phyloP scores from a whole-genome alignment of 2,113 vertebrate genomes.

The Puma concolor region DNA sequence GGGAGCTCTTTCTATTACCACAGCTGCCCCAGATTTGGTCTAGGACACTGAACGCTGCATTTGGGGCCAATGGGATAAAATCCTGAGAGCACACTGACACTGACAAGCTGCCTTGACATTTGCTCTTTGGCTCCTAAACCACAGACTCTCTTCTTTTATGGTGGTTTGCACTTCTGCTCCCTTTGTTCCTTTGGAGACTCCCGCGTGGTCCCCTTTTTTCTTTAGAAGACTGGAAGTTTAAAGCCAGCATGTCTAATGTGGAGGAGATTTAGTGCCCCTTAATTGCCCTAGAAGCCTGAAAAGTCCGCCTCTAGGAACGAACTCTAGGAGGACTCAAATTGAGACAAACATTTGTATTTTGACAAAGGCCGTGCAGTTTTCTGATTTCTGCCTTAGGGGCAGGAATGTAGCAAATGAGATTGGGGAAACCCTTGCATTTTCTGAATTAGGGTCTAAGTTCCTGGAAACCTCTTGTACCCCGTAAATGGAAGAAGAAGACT shows the following conservation, averaged over 20 bases:
- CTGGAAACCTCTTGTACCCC: not conserved
- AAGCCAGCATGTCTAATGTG: not conserved
- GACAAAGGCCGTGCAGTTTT: not conserved
- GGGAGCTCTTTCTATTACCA: constrained; percentile 41
- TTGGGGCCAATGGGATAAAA: not conserved
- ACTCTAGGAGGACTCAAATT: not conserved
- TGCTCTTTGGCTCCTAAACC: constrained; percentile 40
- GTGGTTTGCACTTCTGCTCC: constrained; percentile 43
- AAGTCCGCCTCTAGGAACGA: constrained; percentile 15
- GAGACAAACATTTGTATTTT: constrained; percentile 36
- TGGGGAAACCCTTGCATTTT: not conserved
- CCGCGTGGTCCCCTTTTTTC: not conserved
- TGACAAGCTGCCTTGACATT: constrained; percentile 40
- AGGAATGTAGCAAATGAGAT: not conserved
- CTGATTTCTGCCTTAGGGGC: not conserved
- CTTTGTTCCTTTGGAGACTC: constrained; percentile 26
- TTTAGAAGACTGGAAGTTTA: constrained; percentile 41
- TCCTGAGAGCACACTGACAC: not conserved
- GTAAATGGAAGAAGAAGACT: not conserved
- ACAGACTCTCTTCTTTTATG: constrained; percentile 32
- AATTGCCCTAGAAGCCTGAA: not conserved
- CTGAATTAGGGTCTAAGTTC: not conserved
- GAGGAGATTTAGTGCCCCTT: not conserved
- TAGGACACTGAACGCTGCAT: not conserved
- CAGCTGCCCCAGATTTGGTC: constrained; percentile 62